Percentiles rank a stretch among this genome's conserved stretches.
phyloP scores from a whole-genome alignment of 2,113 vertebrate genomes.

The Trichechus manatus region DNA sequence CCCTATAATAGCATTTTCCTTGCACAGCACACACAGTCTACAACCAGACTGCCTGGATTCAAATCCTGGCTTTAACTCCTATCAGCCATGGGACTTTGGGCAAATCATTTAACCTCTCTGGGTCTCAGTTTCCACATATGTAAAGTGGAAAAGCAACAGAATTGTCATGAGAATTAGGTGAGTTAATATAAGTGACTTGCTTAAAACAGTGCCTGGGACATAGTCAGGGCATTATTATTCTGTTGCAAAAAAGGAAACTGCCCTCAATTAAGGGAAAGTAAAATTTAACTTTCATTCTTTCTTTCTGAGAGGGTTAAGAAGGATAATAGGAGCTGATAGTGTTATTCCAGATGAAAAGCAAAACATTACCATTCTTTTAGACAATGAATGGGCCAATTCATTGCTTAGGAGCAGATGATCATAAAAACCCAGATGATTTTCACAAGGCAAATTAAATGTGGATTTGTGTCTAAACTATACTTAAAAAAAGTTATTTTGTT shows the following conservation, averaged over 20 bases:
- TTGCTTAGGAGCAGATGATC: neutral
- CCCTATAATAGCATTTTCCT: neutral
- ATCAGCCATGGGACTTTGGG: neutral
- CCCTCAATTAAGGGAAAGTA: neutral
- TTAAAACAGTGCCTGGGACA: neutral
- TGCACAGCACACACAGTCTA: neutral
- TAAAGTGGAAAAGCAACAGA: conserved; percentile 29
- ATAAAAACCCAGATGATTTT: conserved; percentile 60
- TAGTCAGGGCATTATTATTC: neutral
- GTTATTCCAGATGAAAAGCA: conserved; percentile 56
- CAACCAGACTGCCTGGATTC: neutral
- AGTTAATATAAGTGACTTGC: neutral
- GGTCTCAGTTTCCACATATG: neutral
- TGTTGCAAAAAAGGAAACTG: conserved; percentile 1
- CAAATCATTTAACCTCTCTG: neutral
- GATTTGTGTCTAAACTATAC: conserved; percentile 50
- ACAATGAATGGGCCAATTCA: neutral
- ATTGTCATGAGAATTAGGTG: neutral
- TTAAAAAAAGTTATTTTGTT: neutral
- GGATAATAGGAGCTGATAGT: neutral
- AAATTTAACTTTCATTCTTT: conserved; percentile 49
- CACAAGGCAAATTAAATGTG: conserved; percentile 57
- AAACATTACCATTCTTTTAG: conserved; percentile 32
- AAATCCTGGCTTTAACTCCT: neutral
- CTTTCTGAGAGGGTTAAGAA: neutral